Conservation (phyloP, 2,888 invertebrate species). For the Pelosia muscerda region DNA sequence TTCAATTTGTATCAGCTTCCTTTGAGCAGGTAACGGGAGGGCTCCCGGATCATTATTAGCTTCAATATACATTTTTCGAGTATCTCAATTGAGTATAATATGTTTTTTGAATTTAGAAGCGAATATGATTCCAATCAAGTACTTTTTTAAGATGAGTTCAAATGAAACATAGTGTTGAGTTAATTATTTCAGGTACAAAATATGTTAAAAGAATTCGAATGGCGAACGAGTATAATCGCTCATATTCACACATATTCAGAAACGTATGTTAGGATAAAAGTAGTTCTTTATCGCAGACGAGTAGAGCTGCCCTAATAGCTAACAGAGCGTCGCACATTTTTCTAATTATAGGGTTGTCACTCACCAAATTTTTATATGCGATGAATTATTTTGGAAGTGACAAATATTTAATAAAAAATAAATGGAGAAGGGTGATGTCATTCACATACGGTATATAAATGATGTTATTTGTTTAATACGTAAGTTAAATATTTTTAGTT, state of each 20-base stretch:
- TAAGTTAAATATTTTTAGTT: no score
- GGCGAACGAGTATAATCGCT: not conserved
- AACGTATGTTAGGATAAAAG: not conserved
- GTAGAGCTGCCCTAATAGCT: not conserved
- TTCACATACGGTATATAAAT: no score
- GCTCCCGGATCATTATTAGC: slow-evolving; percentile 33
- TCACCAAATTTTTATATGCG: not conserved
- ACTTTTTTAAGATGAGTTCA: not conserved
- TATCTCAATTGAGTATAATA: slow-evolving; percentile 22
- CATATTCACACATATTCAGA: no score
- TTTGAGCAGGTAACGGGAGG: slow-evolving; percentile 59
- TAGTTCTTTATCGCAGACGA: not conserved
- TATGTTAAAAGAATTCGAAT: not conserved
- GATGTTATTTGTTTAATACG: no score
- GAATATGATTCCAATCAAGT: not conserved
- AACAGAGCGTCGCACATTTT: not conserved
- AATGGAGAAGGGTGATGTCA: no score
- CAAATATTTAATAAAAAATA: no score
- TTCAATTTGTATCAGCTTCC: slow-evolving; percentile 73
- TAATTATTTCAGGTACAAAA: no score
- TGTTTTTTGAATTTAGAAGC: not conserved
- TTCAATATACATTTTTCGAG: slow-evolving; percentile 40
- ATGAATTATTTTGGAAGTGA: no score
- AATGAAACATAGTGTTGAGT: not conserved
- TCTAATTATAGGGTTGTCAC: not conserved